phyloP scores from a whole-genome alignment of 2,888 invertebrate genomes.

The Luperina testacea region DNA sequence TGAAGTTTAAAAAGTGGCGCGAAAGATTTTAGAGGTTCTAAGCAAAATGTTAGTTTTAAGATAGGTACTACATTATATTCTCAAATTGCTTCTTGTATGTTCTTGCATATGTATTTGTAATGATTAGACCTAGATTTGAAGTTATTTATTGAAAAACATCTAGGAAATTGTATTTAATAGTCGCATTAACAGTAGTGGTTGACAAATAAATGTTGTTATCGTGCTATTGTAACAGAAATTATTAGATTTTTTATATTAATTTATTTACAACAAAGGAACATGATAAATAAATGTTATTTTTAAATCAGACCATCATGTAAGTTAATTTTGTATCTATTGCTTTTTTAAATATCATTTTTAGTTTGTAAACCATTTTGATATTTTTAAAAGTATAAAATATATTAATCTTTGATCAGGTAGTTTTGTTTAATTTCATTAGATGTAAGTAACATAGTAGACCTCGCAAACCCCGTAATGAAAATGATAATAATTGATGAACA shows the following conservation, averaged over 20 bases:
- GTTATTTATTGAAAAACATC: constrained; percentile 61
- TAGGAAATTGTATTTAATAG: constrained; percentile 59
- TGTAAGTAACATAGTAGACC: constrained; percentile 16
- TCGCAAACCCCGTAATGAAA: not conserved
- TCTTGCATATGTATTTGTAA: constrained; percentile 49
- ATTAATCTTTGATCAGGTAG: constrained; percentile 72
- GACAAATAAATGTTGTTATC: constrained; percentile 59
- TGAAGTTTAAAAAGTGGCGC: constrained; percentile 52
- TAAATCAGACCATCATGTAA: constrained; percentile 56
- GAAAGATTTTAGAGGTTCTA: constrained; percentile 42
- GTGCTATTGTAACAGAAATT: constrained; percentile 40
- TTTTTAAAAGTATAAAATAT: constrained; percentile 74
- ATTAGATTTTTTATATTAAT: constrained; percentile 49
- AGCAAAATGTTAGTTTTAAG: constrained; percentile 53
- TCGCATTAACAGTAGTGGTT: constrained; percentile 53
- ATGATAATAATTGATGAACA: not conserved
- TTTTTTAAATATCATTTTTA: constrained; percentile 68
- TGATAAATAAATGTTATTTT: constrained; percentile 46
- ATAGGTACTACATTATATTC: constrained; percentile 41
- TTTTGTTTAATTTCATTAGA: constrained; percentile 67
- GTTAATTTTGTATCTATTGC: constrained; percentile 66
- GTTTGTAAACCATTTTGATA: constrained; percentile 75
- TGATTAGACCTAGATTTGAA: constrained; percentile 58
- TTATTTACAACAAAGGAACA: constrained; percentile 45
- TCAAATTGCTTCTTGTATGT: constrained; percentile 54